These are phyloP conservation scores for Gephyroberyx darwinii DNA, from an alignment of 2,797 vertebrate genomes.

Conservation along the genomic window DNA sequence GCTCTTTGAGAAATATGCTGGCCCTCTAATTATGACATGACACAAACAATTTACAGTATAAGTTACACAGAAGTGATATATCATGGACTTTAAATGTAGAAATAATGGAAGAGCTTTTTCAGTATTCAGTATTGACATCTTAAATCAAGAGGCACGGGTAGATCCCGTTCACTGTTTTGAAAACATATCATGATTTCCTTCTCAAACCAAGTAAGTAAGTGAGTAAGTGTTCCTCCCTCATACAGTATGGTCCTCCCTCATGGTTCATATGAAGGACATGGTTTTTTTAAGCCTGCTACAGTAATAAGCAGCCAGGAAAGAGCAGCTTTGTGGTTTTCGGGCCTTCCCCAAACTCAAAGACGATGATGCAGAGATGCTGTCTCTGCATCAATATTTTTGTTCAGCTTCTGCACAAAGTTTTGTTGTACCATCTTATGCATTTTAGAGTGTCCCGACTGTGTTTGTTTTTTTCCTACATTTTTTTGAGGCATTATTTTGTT, in stretches of 20 bases:
- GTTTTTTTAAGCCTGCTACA: constrained; percentile 30
- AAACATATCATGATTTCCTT: neutral
- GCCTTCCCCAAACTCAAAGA: constrained; percentile 38
- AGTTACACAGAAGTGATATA: neutral
- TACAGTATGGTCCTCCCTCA: constrained; percentile 6
- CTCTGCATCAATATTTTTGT: constrained; percentile 38
- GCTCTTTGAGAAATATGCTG: constrained; percentile 49
- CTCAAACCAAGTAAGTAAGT: constrained; percentile 5
- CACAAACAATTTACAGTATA: neutral
- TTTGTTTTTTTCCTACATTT: neutral
- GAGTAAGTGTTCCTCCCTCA: constrained; percentile 6
- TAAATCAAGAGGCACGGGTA: neutral
- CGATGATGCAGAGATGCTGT: constrained; percentile 40
- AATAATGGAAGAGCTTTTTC: neutral
- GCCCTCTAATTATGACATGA: constrained; percentile 14
- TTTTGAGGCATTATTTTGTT: neutral
- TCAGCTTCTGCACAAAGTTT: constrained; percentile 41
- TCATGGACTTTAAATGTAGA: neutral
- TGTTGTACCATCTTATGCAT: constrained; percentile 28
- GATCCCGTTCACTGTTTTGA: neutral
- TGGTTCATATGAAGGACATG: constrained; percentile 32
- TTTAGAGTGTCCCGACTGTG: constrained; percentile 8
- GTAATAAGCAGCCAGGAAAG: constrained; percentile 54
- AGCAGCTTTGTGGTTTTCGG: constrained; percentile 65
- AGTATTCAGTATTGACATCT: neutral